Evolutionary conservation across 1,140 invertebrate species (phyloP).

Genomic region (Andricus grossulariae): DNA sequence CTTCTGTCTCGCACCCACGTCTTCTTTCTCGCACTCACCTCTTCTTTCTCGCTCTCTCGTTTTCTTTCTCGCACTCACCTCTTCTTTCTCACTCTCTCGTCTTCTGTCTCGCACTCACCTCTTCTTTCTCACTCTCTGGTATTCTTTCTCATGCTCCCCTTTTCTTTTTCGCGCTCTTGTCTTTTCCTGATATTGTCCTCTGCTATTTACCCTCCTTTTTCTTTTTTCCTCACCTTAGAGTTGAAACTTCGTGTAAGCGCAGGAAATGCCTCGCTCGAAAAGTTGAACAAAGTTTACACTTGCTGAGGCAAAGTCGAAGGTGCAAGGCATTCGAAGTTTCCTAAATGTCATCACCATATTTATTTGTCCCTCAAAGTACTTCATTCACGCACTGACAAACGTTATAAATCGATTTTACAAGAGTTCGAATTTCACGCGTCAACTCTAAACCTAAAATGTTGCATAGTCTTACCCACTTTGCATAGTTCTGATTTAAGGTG

Average conservation of each 20-base stretch:
- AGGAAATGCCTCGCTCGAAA: slow-evolving; percentile 48
- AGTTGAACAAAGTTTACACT: slow-evolving; percentile 68
- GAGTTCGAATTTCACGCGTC: slow-evolving; percentile 48
- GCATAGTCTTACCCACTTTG: neutral
- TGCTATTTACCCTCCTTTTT: slow-evolving; percentile 27
- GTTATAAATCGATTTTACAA: slow-evolving; percentile 58
- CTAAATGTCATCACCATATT: slow-evolving; percentile 71
- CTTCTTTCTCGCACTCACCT: too few relatives aligned
- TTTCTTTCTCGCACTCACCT: too few relatives aligned
- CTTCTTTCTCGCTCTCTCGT: too few relatives aligned
- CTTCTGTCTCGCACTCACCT: too few relatives aligned
- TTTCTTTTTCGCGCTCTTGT: slow-evolving; percentile 36
- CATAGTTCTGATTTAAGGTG: neutral
- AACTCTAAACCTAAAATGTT: slow-evolving; percentile 34
- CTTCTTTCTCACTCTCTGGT: too few relatives aligned
- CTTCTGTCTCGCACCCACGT: too few relatives aligned
- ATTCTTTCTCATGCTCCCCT: neutral
- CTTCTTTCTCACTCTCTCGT: too few relatives aligned
- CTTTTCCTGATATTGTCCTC: slow-evolving; percentile 37
- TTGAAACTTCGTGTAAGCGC: slow-evolving; percentile 11
- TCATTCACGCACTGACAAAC: slow-evolving; percentile 59
- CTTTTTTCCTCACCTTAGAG: neutral
- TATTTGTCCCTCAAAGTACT: slow-evolving; percentile 70
- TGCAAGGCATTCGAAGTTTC: slow-evolving; percentile 69
- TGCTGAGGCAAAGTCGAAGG: slow-evolving; percentile 64